Evolutionary conservation across 2,113 vertebrate genomes (phyloP).

Genomic region (Mohoua ochrocephala): DNA sequence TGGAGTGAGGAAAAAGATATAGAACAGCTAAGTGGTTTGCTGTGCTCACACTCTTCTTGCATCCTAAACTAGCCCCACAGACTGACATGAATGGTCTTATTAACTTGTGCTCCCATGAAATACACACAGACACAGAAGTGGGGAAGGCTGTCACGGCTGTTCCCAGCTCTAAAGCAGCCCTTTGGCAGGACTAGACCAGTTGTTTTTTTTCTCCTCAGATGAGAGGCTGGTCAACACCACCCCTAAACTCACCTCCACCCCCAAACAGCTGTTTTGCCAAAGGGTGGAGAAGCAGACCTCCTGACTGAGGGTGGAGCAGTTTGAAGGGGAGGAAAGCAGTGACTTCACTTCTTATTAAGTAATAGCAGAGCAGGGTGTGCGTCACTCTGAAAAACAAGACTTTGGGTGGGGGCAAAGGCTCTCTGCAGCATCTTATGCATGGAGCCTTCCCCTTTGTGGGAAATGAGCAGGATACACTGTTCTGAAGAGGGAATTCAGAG

Average conservation of each 20-base stretch:
- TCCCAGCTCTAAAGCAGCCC: neutral
- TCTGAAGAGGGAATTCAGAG: neutral
- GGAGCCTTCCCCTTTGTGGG: neutral
- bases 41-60: neutral
- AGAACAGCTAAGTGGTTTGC: neutral
- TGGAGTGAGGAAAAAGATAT: neutral
- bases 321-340: conserved; percentile 23
- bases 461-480: neutral
- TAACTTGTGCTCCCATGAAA: neutral
- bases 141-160: neutral
- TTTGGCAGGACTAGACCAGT: neutral
- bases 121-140: neutral
- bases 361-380: neutral
- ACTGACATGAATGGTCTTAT: neutral
- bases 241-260: conserved; percentile 20
- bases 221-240: neutral
- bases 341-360: conserved; percentile 57
- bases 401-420: conserved; percentile 1
- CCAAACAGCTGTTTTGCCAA: conserved; percentile 54
- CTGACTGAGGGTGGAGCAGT: conserved; percentile 46
- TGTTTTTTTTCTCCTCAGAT: neutral
- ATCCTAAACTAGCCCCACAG: neutral
- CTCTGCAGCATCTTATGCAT: neutral
- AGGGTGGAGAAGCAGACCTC: conserved; percentile 44
- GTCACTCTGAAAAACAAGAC: conserved; percentile 9